Base-by-base conservation (phyloP, 2,797 vertebrate genomes). In the Peromyscus melanophrys region DNA sequence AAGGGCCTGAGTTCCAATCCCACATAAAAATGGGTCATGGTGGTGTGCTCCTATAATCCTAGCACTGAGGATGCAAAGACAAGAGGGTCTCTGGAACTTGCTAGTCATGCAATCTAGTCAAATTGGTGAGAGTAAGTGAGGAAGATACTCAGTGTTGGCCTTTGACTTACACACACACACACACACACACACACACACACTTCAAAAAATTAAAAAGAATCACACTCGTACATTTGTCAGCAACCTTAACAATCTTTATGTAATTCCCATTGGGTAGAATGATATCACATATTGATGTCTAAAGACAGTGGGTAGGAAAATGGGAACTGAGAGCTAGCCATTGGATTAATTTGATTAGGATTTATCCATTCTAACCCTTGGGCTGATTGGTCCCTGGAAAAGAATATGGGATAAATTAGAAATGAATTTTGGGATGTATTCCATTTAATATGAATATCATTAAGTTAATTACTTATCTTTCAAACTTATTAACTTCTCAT, bases 371-470 rank as follows among this genome's bases (percentile, higher is more conserved):
- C 49, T 92, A 34, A 84, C 23, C 9, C 43, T 94, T 78, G 0
- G 9, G 6, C 46, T 92, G 57, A 57, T 25, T 75, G 34, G 57
- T 80, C 46, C 89, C 59, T 67, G 29, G 8, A 83, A 82, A 82
- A 52, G 9, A 6, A 83, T 46, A 67, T n/a, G 19, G 71, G 4
- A 43, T 29, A 55, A 31, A 52, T 81, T 83, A 94, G 83, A 40
- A 92, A 82, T 16, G 17, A 29, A 61, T 57, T 2, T 17, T 73
- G 6, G 7, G 4, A 43, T 46, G 71, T 65, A 29, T 6, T 93
- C 11, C 21, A 88, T 88, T 94, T 96, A 59, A 25, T 82, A 46
- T 94, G 8, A 97, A 94, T 29, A 93, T 89, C 0, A 71, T 59
- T 84, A 75, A 80, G 6, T 88, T 10, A 81, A 82, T 90, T 89